Evolutionary conservation across 2,113 vertebrate species (phyloP), one percentile per base, ranked within the genome.

Genomic region (Mastomys coucha): DNA sequence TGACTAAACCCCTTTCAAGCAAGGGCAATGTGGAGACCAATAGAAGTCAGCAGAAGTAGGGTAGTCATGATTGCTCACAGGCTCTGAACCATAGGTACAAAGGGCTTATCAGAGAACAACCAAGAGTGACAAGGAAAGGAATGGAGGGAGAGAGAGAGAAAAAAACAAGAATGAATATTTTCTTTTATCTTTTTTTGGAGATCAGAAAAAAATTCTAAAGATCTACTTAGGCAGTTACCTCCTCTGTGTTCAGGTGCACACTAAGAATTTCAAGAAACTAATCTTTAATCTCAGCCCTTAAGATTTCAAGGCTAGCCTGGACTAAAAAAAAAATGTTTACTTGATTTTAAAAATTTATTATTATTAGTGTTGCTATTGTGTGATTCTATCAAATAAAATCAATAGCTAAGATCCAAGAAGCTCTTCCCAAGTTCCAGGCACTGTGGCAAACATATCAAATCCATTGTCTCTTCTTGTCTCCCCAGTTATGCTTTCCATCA

Each of bases 141-240:
- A 88, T 2, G 13, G 14, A 39, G 13, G 14, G 36, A 11, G 8
- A 13, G 24, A 17, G 13, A 17, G 22, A 17, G 7, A 53, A n/a
- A 28, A 28, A 24, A 67, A 13, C 11, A 67, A 67, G 31, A 13
- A 13, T 33, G 60, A 63, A 63, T 19, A 26, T 17, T 73, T n/a
- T 82, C 13, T 84, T 93, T 94, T 95, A n/a, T 96, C n/a, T 22
- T 67, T 81, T 81, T 85, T 88, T 88, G 92, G 53, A 89, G 24
- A 36, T 93, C 77, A 82, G 58, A 94, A 85, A 84, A 3, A 63
- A 33, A 17, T 81, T 94, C 63, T 88, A 39, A n/a, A 12, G 14
- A 11, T 12, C 51, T 45, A 60, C 51, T 91, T 91, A 77, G 67
- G 14, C 87, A 22, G 28, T 67, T 31, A 77, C 53, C 49, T 89